Evolutionary conservation across 2,888 invertebrate species (phyloP).

Genomic region (Platycnemis pennipes): DNA sequence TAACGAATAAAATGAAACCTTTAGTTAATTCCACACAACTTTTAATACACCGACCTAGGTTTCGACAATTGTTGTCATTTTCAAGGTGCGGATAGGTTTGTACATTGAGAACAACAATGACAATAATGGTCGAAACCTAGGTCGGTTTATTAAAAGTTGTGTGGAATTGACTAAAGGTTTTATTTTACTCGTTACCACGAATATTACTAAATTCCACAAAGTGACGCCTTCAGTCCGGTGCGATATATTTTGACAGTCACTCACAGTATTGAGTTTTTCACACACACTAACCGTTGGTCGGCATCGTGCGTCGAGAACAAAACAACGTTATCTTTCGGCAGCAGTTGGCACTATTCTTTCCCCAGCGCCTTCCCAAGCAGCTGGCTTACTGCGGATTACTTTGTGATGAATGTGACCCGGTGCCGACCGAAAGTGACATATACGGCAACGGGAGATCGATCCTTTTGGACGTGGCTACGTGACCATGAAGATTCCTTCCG

Average conservation of each 20-base stretch:
- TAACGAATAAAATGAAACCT: no score
- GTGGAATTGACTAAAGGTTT: no score
- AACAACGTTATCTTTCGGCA: not conserved
- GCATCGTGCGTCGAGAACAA: not conserved
- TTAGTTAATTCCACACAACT: no score
- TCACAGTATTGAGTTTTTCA: not conserved
- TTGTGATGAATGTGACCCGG: not conserved
- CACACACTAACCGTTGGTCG: not conserved
- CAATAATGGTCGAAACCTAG: no score
- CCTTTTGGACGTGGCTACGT: not conserved
- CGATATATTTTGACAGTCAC: not conserved
- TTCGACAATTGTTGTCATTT: no score
- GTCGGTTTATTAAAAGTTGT: no score
- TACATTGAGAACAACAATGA: no score
- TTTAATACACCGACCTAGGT: no score
- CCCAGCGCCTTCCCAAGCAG: not conserved
- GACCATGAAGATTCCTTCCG: not conserved
- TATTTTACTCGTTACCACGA: no score
- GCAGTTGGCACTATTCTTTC: not conserved
- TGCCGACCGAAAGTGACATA: not conserved
- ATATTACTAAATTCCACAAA: no score
- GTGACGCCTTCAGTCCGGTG: no score
- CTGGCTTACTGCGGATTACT: not conserved
- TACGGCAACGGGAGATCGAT: not conserved
- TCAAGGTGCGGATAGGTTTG: no score